Percentiles rank a stretch among this genome's conserved stretches.
These are phyloP conservation scores for Campylomormyrus tamandua DNA, from an alignment of 2,113 vertebrate species.

Conservation along the genomic window DNA sequence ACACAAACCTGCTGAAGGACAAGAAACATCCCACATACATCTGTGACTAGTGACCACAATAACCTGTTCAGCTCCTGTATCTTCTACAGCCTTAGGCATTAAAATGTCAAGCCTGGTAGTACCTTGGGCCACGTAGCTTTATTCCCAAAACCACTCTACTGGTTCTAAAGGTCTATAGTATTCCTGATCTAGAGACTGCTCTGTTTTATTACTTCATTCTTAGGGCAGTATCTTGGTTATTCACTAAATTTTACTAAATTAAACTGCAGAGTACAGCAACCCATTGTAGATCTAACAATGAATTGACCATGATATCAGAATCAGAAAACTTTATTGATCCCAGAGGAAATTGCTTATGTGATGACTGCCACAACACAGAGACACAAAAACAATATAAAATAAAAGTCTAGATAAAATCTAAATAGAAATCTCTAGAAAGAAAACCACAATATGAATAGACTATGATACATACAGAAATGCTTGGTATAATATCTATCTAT, in stretches of 20 bases:
- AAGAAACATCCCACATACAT: background rate
- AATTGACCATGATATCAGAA: background rate
- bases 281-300: background rate
- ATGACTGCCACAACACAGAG: too few species aligned
- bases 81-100: background rate
- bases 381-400: too few species aligned
- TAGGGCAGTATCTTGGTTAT: background rate
- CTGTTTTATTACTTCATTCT: background rate
- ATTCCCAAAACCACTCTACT: background rate
- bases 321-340: too few species aligned
- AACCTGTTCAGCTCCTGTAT: background rate
- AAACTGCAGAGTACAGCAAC: background rate
- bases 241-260: background rate
- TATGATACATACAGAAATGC: too few species aligned
- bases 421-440: too few species aligned
- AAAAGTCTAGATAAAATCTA: too few species aligned
- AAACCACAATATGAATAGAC: too few species aligned
- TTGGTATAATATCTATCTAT: too few species aligned
- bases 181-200: background rate
- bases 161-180: background rate
- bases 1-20: background rate
- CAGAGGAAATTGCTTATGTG: too few species aligned
- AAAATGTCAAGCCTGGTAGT: background rate
- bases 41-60: background rate
- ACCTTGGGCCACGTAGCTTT: background rate